Base-by-base conservation (phyloP, 2,888 invertebrate genomes). In the Drosophila peninsularis region DNA sequence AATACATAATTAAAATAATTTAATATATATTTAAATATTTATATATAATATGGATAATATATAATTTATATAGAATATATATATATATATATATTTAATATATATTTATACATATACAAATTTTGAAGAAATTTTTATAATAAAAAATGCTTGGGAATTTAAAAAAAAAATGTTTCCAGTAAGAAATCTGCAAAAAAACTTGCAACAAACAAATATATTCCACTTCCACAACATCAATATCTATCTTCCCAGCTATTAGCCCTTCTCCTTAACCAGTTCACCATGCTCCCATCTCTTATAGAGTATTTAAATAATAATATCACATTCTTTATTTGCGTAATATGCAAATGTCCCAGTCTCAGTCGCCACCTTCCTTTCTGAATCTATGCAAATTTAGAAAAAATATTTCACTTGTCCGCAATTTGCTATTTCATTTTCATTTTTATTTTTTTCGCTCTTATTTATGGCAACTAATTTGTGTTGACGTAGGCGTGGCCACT, bases 391-490 rank as follows among this genome's bases (percentile, higher is more conserved):
- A 82, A 82, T 82, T 72, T 62, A 9, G 19, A 66, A 75, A 75
- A 84, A 89, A 76, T 89, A 76, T 84, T 87, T 78, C 73, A 87
- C 74, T 81, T 83, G 89, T 88, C 75, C 84, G 60, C 63, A 70
- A 62, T 62, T 84, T 70, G 66, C 62, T 11, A 72, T 83, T 67
- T 57, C 24, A 24, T 61, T 55, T 63, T 64, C 62, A 50, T 53
- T 52, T 56, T 34, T 60, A 62, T 63, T 42, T 9, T 53, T 17
- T 60, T 62, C 68, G 52, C 68, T 61, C 69, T 89, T 89, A 83
- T 88, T 90, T 86, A 82, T 89, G 68, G 74, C 71, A 83, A 79
- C 87, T 88, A 86, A 87, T 87, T 88, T 47, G 3, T 86, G 78
- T 67, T 62, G 71, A 39, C 17, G 61, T 50, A 66, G 90, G 85